Evolutionary conservation across 2,797 vertebrate species (phyloP), one percentile per base, ranked within the genome.

Genomic region (Tachyglossus aculeatus): DNA sequence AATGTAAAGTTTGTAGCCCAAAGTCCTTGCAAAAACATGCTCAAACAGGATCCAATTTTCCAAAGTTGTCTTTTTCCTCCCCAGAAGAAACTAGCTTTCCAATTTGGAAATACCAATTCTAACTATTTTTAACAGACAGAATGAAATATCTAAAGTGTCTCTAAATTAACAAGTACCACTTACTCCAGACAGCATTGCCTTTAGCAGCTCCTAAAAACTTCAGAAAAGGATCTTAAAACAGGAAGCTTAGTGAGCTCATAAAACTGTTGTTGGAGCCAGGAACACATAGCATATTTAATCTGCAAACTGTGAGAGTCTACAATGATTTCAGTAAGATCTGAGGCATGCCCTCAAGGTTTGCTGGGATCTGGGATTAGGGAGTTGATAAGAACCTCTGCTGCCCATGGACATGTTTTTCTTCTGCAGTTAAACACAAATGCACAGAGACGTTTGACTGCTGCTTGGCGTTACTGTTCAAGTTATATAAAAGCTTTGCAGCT

Each of bases 341-440:
- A 99, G 95, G 95, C 94, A 96, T 98, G 96, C 96, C 98, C 98
- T 97, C 95, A 96, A 98, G 97, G 96, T 96, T 97, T 95, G 95
- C 96, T 95, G 95, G 96, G 96, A 96, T 95, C 95, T 96, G 97
- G 97, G 97, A 98, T 98, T 98, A 97, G 93, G 93, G 94, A 90
- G 93, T 92, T 95, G 93, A 95, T 95, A 94, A 96, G 95, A 95
- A 95, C 93, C 94, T 93, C 83, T 83, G 83, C 89, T 94, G 92
- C 93, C 94, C 93, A 91, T 94, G 94, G 94, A 95, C 92, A 94
- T 94, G 93, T 94, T 95, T 96, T 95, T 96, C 93, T 95, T 96
- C 96, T 95, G 93, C 90, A 92, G 94, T 94, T 95, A 92, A 95
- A 96, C 96, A 94, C 96, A 98, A 98, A 98, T 96, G 94, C 91